Base-by-base conservation (phyloP, 2,113 vertebrate species). In the Perca fluviatilis region DNA sequence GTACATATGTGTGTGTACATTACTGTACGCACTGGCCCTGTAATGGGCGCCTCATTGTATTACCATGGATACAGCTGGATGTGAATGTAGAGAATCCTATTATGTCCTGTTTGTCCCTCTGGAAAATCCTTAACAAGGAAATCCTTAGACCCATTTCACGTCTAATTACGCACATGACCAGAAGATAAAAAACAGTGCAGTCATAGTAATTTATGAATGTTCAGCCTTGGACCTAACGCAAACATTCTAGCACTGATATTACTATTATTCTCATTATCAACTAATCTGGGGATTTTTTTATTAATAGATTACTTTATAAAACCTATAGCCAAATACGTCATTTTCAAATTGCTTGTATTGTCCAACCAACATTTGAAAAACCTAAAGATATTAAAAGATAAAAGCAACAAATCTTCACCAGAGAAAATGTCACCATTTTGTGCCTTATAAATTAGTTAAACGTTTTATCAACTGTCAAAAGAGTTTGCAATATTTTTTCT, bases 41-140 rank as follows among this genome's bases (percentile, higher is more conserved):
- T 84, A 86, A 88, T 68, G 63, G 61, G 21, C 0, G 56, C 75
- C 77, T 86, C 77, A 65, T 60, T 85, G 76, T 50, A 49, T 84
- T 84, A 84, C 68, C 50, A 70, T 86, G 80, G 82, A 86, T 89
- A 87, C 88, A 64, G 78, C 54, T 58, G 40, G 68, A 87, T 74
- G 88, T 88, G 86, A 86, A 58, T 89, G 86, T 82, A 27, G 33
- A 64, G 56, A 88, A 91, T 90, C 84, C 77, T 66, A 88, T 91
- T 89, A 86, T 18, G 56, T 60, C 50, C 61, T 25, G 23, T 80
- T 87, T 79, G 80, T 87, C 79, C 83, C 47, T 36, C 30, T 77
- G 69, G 79, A 87, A 78, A 80, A 75, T 80, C 85, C 62, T 49
- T 80, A 89, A 86, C 79, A 70, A 86, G 87, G 60, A 81, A 86